phyloP scores from a whole-genome alignment of 2,113 vertebrate species.

The Philantomba maxwellii region DNA sequence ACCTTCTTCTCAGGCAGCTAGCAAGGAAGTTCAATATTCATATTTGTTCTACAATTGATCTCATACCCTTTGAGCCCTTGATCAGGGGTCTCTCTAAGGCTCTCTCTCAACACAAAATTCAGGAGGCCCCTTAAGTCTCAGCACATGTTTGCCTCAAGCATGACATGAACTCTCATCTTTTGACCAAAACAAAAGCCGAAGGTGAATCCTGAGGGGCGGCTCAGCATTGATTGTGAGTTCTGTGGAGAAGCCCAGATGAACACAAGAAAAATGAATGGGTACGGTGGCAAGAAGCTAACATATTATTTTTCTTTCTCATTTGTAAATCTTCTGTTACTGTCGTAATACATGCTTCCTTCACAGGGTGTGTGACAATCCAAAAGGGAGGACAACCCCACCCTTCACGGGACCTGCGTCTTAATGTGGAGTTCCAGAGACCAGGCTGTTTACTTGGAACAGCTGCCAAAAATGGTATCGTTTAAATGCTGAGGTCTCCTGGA shows the following conservation, averaged over 20 bases:
- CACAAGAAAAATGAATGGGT: not conserved
- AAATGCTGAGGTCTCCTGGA: not conserved
- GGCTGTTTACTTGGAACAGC: not conserved
- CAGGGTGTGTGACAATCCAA: not conserved
- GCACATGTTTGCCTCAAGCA: not conserved
- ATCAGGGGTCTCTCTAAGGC: not conserved
- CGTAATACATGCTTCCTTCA: not conserved
- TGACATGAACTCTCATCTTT: not conserved
- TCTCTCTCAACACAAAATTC: not conserved
- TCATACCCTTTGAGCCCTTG: not conserved
- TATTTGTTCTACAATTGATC: not conserved
- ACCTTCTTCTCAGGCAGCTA: not conserved
- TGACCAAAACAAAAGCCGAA: not conserved
- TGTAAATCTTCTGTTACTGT: not conserved
- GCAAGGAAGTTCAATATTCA: not conserved
- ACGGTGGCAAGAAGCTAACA: fast-evolving
- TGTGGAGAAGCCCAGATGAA: not conserved
- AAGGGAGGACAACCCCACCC: not conserved
- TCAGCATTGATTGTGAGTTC: not conserved
- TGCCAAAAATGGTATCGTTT: not conserved
- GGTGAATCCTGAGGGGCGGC: not conserved
- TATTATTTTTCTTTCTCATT: not conserved
- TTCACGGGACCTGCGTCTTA: not conserved
- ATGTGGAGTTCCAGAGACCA: not conserved
- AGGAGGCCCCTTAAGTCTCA: not conserved